phyloP scores from a whole-genome alignment of 2,888 invertebrate genomes.

The Gonocerus acuteangulatus region DNA sequence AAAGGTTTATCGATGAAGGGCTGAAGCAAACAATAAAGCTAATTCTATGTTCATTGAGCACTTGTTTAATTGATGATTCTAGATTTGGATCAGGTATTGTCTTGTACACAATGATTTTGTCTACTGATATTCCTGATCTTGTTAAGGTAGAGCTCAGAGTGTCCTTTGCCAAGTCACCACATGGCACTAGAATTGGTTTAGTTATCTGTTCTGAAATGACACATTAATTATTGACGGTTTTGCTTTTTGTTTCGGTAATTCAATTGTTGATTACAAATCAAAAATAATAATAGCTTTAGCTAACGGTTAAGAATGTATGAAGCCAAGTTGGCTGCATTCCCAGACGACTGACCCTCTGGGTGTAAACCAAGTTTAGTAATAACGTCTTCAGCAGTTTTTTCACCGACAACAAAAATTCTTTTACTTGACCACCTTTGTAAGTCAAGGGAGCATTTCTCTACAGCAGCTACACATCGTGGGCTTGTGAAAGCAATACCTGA shows the following conservation, averaged over 20 bases:
- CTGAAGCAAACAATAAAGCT: slow-evolving; percentile 38
- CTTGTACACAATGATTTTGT: slow-evolving; percentile 37
- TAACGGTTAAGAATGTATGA: slow-evolving; percentile 32
- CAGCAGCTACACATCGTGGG: slow-evolving; percentile 38
- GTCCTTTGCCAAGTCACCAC: slow-evolving; percentile 37
- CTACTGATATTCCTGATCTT: slow-evolving; percentile 31
- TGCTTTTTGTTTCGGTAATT: no score
- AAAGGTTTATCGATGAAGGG: slow-evolving; percentile 39
- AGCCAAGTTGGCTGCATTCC: slow-evolving; percentile 36
- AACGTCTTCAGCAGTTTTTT: slow-evolving; percentile 37
- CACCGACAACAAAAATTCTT: slow-evolving; percentile 38
- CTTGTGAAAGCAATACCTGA: slow-evolving; percentile 38
- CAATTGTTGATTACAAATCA: not conserved
- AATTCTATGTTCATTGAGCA: slow-evolving; percentile 16
- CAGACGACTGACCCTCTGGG: slow-evolving; percentile 35
- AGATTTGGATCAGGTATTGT: slow-evolving; percentile 37
- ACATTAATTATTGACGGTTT: no score
- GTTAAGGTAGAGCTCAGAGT: slow-evolving; percentile 31
- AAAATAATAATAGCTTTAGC: slow-evolving; percentile 3
- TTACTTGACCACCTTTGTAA: slow-evolving; percentile 35
- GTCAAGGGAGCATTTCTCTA: slow-evolving; percentile 30
- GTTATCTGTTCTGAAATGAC: slow-evolving; percentile 1
- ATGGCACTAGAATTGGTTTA: slow-evolving; percentile 36
- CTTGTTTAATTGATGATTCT: slow-evolving; percentile 29
- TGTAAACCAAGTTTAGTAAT: slow-evolving; percentile 32